Evolutionary conservation across 53 echinoderm and acorn worm genomes (phyloP).

Genomic region (Astropecten irregularis): DNA sequence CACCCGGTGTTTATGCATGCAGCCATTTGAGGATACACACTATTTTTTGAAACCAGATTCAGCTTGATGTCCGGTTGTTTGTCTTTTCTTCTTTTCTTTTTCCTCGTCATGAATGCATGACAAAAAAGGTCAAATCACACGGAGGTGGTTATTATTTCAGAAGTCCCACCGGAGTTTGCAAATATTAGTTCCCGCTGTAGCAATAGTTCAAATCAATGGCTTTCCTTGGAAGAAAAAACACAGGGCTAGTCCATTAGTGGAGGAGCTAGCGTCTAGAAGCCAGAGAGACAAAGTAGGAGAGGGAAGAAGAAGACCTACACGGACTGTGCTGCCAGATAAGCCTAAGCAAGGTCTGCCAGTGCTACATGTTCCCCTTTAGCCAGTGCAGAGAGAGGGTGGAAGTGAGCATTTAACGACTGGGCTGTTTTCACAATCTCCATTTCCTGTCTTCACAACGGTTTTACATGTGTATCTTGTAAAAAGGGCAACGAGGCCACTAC

Average conservation of each 20-base stretch:
- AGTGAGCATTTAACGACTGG: conserved; percentile 35
- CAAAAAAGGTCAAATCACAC: too few relatives aligned
- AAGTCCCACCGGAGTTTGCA: not conserved
- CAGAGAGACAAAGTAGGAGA: not conserved
- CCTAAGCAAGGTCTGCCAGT: not conserved
- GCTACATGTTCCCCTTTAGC: too few relatives aligned
- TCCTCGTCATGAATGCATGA: too few relatives aligned
- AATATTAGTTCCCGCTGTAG: not conserved
- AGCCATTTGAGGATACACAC: too few relatives aligned
- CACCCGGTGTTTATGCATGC: too few relatives aligned
- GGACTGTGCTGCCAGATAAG: not conserved
- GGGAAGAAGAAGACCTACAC: too few relatives aligned
- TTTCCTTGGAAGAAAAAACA: too few relatives aligned
- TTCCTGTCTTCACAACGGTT: conserved; percentile 1
- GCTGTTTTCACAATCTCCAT: conserved; percentile 31
- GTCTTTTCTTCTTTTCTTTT: too few relatives aligned
- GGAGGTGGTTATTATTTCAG: too few relatives aligned
- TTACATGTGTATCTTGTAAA: conserved; percentile 28
- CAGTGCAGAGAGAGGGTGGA: not conserved
- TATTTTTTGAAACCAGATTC: too few relatives aligned
- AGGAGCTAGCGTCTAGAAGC: conserved; percentile 29
- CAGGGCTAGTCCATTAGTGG: conserved; percentile 33
- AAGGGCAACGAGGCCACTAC: too few relatives aligned
- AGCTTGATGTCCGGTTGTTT: too few relatives aligned
- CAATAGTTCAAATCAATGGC: conserved; percentile 23